These are phyloP conservation scores for Hirtodrosophila cameraria DNA, from an alignment of 2,888 invertebrate species.

Conservation along the genomic window DNA sequence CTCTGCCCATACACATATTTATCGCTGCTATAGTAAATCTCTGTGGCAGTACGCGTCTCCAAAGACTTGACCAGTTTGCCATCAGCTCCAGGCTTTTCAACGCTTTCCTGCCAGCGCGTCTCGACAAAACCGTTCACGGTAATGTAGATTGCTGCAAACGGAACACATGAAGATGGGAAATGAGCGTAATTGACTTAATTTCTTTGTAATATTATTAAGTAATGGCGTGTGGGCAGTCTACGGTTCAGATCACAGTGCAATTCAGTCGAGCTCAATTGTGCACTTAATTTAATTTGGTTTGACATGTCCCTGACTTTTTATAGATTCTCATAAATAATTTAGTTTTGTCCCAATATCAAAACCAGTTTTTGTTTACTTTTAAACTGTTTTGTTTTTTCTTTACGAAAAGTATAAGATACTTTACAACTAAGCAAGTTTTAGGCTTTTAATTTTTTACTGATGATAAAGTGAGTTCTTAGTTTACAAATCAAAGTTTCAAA, in stretches of 20 bases:
- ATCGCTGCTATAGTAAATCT: slow-evolving; percentile 82
- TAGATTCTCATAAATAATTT: not conserved
- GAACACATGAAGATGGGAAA: not conserved
- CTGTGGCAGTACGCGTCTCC: slow-evolving; percentile 80
- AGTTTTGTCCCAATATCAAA: slow-evolving; percentile 12
- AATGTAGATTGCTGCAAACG: slow-evolving; percentile 79
- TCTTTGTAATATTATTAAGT: slow-evolving; percentile 43
- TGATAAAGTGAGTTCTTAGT: not conserved
- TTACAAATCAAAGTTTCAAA: slow-evolving; percentile 21
- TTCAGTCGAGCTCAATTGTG: slow-evolving; percentile 32
- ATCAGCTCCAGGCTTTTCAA: slow-evolving; percentile 77
- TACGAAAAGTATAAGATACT: no score
- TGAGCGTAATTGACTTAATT: slow-evolving; percentile 58
- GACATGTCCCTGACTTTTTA: slow-evolving; percentile 26
- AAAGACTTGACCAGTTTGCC: slow-evolving; percentile 77
- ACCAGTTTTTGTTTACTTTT: no score
- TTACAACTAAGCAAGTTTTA: not conserved
- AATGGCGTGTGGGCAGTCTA: slow-evolving; percentile 19
- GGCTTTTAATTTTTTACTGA: not conserved
- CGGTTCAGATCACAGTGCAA: slow-evolving; percentile 5
- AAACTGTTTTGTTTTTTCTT: no score
- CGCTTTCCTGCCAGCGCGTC: slow-evolving; percentile 83
- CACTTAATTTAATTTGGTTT: slow-evolving; percentile 30
- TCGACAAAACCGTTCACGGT: slow-evolving; percentile 82
- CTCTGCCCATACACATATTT: slow-evolving; percentile 82